Conservation (phyloP, 1,140 invertebrate genomes). For the Dufourea novaeangliae region DNA sequence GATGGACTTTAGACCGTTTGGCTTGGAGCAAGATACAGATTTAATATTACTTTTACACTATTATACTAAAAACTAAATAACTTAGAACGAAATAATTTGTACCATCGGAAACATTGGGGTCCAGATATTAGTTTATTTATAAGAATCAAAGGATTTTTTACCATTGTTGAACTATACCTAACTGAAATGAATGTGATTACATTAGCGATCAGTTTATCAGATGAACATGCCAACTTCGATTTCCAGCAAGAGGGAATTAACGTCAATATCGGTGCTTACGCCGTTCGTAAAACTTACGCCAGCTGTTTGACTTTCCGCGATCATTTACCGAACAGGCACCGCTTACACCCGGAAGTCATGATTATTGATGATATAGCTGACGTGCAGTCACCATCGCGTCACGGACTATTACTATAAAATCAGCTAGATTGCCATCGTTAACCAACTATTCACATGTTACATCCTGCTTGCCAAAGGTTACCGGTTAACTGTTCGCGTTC, state of each 20-base stretch:
- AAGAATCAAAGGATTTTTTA: no score
- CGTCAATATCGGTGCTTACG: not conserved
- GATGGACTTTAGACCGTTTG: no score
- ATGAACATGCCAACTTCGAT: not conserved
- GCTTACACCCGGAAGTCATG: conserved; percentile 23
- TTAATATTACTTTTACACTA: no score
- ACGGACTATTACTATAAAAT: conserved; percentile 42
- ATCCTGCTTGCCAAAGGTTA: conserved; percentile 37
- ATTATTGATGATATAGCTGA: conserved; percentile 23
- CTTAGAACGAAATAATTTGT: no score
- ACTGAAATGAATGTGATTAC: not conserved
- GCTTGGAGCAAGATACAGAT: no score
- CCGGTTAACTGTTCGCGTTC: conserved; percentile 29
- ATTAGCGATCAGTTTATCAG: not conserved
- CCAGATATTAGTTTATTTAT: no score
- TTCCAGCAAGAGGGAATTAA: not conserved
- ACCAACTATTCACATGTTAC: conserved; percentile 29
- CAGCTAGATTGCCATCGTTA: conserved; percentile 31
- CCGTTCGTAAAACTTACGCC: not conserved
- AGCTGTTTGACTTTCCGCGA: not conserved
- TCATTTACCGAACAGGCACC: conserved; percentile 8
- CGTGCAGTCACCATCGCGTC: conserved; percentile 9
- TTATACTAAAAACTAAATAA: no score
- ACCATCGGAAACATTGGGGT: no score
- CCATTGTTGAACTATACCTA: no score